phyloP scores from a whole-genome alignment of 2,797 vertebrate species.

The Karalla daura region DNA sequence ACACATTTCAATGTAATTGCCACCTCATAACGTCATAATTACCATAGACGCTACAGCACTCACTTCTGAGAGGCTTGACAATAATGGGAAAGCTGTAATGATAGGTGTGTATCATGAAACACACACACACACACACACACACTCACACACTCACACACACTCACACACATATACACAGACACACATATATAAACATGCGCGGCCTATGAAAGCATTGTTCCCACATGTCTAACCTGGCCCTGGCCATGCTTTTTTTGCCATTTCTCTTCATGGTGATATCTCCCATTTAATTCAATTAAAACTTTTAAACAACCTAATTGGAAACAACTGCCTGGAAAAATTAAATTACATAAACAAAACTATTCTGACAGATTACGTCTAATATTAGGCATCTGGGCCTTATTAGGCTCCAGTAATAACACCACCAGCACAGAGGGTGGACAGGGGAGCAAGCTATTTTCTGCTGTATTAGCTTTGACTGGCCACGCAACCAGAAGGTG shows the following conservation, averaged over 20 bases:
- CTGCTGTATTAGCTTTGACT: conserved; percentile 79
- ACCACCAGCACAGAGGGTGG: conserved; percentile 67
- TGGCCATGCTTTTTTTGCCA: conserved; percentile 56
- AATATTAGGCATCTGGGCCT: conserved; percentile 88
- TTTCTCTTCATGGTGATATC: conserved; percentile 79
- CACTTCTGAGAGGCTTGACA: conserved; percentile 76
- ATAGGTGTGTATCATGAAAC: conserved; percentile 75
- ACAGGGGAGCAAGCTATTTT: conserved; percentile 72
- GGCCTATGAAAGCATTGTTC: conserved; percentile 64
- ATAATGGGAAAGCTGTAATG: conserved; percentile 80
- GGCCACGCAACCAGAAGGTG: conserved; percentile 66
- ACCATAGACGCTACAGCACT: conserved; percentile 71
- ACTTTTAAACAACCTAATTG: conserved; percentile 87
- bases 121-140: conserved; percentile 12
- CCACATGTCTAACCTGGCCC: conserved; percentile 66
- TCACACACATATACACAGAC: conserved; percentile 15
- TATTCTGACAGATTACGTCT: conserved; percentile 86
- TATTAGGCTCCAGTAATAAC: conserved; percentile 85
- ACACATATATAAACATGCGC: conserved; percentile 27
- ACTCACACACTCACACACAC: conserved; percentile 16
- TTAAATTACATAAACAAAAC: conserved; percentile 87
- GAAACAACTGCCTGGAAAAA: conserved; percentile 87
- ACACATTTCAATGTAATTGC: conserved; percentile 82
- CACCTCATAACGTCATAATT: conserved; percentile 83
- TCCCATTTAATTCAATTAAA: conserved; percentile 88